Conservation (phyloP, 30 jellyfish, hydroid and myxozoan genomes). For the Turritopsis dohrnii region DNA sequence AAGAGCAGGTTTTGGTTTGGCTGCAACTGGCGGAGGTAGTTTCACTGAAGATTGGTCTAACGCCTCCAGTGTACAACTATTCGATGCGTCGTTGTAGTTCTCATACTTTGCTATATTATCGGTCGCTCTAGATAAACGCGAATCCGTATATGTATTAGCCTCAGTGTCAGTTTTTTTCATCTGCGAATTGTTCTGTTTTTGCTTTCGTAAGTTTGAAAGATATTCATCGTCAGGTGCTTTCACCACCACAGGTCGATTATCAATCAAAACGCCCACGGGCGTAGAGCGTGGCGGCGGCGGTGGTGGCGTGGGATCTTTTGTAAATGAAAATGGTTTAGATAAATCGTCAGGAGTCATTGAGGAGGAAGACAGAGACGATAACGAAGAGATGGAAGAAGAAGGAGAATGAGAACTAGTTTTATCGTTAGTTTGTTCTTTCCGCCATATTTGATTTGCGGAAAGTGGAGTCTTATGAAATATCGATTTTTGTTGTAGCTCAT, state of each 20-base stretch:
- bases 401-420: conserved; percentile 51
- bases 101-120: conserved; percentile 7
- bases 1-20: conserved; percentile 22
- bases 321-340: conserved; percentile 9
- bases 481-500: background rate
- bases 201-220: conserved; percentile 20
- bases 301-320: conserved; percentile 24
- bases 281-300: conserved; percentile 40
- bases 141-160: background rate
- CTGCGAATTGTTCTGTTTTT: background rate
- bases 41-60: background rate
- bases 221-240: conserved; percentile 1
- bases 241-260: conserved; percentile 3
- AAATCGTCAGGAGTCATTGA: conserved; percentile 22
- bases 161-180: background rate
- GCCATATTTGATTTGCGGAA: conserved; percentile 30
- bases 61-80: conserved; percentile 2
- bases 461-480: conserved; percentile 30
- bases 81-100: conserved; percentile 5
- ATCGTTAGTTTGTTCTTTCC: conserved; percentile 9
- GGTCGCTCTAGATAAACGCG: background rate
- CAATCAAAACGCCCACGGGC: conserved; percentile 24
- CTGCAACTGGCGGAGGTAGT: conserved; percentile 18
- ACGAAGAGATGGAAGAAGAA: conserved; percentile 75
- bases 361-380: conserved; percentile 63